phyloP scores from a whole-genome alignment of 2,888 invertebrate species.

The Mayetiola destructor region DNA sequence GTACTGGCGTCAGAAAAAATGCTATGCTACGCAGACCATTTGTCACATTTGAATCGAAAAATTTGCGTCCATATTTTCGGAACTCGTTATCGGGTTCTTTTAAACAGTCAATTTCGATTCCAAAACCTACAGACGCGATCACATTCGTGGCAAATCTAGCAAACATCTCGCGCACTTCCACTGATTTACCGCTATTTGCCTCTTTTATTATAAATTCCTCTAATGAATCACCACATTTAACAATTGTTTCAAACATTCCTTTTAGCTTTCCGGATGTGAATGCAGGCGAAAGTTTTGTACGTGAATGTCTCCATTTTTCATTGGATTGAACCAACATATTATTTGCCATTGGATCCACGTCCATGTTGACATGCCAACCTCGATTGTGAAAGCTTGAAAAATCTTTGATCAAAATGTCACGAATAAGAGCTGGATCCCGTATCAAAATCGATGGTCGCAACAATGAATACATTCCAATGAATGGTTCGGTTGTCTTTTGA shows the following conservation, averaged over 20 bases:
- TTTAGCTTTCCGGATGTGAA: slow-evolving; percentile 49
- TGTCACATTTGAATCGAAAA: slow-evolving; percentile 21
- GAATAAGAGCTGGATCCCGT: slow-evolving; percentile 43
- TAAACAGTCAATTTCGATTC: too few species aligned
- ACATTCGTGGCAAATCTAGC: slow-evolving; percentile 29
- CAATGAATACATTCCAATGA: slow-evolving; percentile 42
- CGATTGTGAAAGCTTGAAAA: slow-evolving; percentile 45
- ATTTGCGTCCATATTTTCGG: slow-evolving; percentile 21
- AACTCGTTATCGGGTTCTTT: slow-evolving; percentile 23
- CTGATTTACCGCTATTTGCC: slow-evolving; percentile 26
- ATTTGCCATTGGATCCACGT: slow-evolving; percentile 40
- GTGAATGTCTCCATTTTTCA: slow-evolving; percentile 42
- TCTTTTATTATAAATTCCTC: slow-evolving; percentile 30
- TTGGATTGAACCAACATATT: slow-evolving; percentile 43
- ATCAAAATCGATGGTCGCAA: slow-evolving; percentile 41
- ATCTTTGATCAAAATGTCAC: too few species aligned
- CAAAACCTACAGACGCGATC: slow-evolving; percentile 29
- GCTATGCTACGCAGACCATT: slow-evolving; percentile 14
- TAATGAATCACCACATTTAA: slow-evolving; percentile 38
- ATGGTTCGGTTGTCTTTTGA: slow-evolving; percentile 25
- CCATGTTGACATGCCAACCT: slow-evolving; percentile 40
- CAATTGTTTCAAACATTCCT: slow-evolving; percentile 41
- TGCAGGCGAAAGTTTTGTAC: slow-evolving; percentile 43
- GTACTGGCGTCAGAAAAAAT: background rate
- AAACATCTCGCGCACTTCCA: slow-evolving; percentile 32